These are phyloP conservation scores for Caenorhabditis sp. DNA, from an alignment of 2,888 invertebrate genomes.

Conservation along the genomic window DNA sequence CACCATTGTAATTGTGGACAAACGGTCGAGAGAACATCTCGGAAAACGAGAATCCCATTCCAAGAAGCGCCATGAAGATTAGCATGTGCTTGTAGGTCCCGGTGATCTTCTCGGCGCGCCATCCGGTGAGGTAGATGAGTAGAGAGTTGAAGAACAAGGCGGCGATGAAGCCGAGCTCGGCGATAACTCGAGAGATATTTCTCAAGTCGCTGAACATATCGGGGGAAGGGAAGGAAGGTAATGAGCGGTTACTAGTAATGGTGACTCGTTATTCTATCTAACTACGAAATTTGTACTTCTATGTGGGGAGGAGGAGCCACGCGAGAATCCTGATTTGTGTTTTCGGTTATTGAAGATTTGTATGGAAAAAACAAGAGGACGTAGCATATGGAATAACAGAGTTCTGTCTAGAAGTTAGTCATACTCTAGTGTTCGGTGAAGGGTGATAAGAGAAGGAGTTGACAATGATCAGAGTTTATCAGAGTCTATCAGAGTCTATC, in stretches of 20 bases:
- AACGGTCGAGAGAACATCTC: slow-evolving; percentile 8
- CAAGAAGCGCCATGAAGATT: not conserved
- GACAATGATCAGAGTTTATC: no score
- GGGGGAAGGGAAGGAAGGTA: not conserved
- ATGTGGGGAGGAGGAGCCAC: no score
- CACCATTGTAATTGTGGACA: slow-evolving; percentile 10
- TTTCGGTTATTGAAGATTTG: no score
- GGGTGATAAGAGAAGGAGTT: no score
- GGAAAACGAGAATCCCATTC: not conserved
- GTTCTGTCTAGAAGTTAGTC: no score
- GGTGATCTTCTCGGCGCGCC: slow-evolving; percentile 18
- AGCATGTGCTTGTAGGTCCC: slow-evolving; percentile 39
- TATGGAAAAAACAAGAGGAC: no score
- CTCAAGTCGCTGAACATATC: not conserved
- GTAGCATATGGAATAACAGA: no score
- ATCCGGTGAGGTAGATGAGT: slow-evolving; percentile 37
- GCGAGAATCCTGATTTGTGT: no score
- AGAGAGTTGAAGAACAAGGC: not conserved
- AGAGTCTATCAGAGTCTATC: no score
- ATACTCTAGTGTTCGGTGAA: no score
- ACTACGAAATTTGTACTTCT: not conserved
- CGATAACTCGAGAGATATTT: not conserved
- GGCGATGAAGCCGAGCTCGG: not conserved
- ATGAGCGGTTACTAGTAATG: no score
- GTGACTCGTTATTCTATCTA: no score